phyloP scores from a whole-genome alignment of 2,888 invertebrate genomes.

The Gasteruption jaculator region DNA sequence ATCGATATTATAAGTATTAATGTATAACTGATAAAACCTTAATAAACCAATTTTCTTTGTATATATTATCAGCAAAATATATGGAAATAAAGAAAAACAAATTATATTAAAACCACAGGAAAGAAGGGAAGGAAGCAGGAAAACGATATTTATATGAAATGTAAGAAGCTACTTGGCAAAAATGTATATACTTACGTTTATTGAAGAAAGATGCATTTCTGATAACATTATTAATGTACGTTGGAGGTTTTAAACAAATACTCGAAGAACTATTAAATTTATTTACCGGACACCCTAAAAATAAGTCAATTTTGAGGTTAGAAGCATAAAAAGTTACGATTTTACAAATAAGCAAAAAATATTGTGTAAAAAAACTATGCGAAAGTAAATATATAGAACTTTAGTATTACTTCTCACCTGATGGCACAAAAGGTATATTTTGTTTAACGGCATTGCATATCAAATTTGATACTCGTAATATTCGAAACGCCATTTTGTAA shows the following conservation, averaged over 20 bases:
- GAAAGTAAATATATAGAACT: background rate
- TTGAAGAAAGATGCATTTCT: conserved; percentile 58
- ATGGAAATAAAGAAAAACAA: background rate
- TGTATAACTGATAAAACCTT: no score
- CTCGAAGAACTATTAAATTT: conserved; percentile 3
- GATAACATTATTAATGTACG: background rate
- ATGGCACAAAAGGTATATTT: background rate
- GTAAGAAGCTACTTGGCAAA: background rate
- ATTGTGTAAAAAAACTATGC: background rate
- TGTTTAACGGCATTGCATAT: conserved; percentile 23
- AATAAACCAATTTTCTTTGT: conserved; percentile 10
- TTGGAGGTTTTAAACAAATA: conserved; percentile 9
- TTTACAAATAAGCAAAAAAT: background rate
- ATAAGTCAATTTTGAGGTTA: background rate
- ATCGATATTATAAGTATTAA: no score
- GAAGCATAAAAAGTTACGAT: conserved; percentile 7
- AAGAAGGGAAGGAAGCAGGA: background rate
- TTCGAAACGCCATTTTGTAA: conserved; percentile 32
- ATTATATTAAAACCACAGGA: no score
- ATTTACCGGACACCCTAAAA: background rate
- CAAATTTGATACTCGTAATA: conserved; percentile 26
- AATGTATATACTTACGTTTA: conserved; percentile 59
- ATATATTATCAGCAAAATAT: background rate
- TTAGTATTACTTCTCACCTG: conserved; percentile 19
- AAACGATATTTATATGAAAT: background rate